phyloP scores from a whole-genome alignment of 2,888 invertebrate species.

The Prosopocoilus inquinatus region DNA sequence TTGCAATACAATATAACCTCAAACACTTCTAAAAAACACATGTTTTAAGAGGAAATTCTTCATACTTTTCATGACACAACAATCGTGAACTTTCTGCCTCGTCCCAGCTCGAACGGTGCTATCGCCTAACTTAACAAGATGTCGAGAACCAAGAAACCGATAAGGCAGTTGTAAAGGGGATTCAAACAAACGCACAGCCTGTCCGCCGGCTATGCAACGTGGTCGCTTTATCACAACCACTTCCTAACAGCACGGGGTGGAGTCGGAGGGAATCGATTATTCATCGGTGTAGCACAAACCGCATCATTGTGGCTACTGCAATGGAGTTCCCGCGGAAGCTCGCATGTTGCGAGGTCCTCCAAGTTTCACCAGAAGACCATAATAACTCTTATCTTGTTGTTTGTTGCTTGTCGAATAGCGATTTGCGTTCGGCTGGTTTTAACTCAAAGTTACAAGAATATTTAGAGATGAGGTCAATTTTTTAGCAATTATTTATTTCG shows the following conservation, averaged over 20 bases:
- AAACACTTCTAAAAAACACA: no score
- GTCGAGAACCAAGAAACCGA: not conserved
- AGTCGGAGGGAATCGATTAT: constrained; percentile 18
- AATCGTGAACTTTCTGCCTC: not conserved
- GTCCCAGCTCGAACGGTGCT: not conserved
- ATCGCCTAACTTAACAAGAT: not conserved
- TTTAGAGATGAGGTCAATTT: no score
- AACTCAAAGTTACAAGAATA: no score
- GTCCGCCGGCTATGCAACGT: not conserved
- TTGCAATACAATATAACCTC: no score
- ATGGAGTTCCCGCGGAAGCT: constrained; percentile 5
- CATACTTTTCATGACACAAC: no score
- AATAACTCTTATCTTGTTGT: no score
- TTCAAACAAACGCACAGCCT: not conserved
- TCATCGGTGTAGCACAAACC: constrained; percentile 16
- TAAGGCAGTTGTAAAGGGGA: not conserved
- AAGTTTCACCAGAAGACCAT: no score
- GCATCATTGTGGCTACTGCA: constrained; percentile 16
- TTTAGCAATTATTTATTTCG: no score
- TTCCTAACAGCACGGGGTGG: constrained; percentile 11
- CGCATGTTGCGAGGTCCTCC: not conserved
- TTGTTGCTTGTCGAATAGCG: no score
- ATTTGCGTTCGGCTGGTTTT: no score
- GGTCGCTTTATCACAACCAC: not conserved
- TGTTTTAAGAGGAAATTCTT: no score